Base-by-base conservation (phyloP, 2,113 vertebrate species). In the Chlorodrepanis virens region DNA sequence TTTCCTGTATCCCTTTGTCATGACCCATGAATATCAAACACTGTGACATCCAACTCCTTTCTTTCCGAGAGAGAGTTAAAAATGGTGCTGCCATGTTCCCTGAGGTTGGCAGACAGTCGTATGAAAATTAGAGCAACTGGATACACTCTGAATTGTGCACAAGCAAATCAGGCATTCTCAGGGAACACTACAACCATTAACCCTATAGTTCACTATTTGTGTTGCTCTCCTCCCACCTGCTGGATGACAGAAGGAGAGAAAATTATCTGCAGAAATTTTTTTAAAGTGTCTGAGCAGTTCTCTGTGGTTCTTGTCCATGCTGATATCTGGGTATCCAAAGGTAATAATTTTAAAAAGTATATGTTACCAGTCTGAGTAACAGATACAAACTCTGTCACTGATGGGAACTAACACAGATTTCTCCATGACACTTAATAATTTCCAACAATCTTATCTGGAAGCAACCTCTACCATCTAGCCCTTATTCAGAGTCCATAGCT, bases 161-260 rank as follows among this genome's bases (percentile, higher is more conserved):
- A 76, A 64, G 42, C 20, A 69, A 65, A 74, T 69, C 12, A n/a
- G 70, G n/a, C 2, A 0, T 83, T 56, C 29, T n/a, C 5, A 6
- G 50, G 59, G 39, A 85, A 33, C 23, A 35, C 44, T 29, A 39
- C 33, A 54, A 37, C 23, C 28, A 45, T 29, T 47, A 67, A 65
- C 54, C 45, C 35, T 54, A 1, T 21, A n/a, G 61, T 42, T 70
- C 69, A 61, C 35, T 54, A 52, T 77, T 54, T 35, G 27, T 75
- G 69, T 82, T 90, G 60, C 75, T 91, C 47, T 94, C 40, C 84
- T 82, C 83, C 83, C 77, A 84, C 77, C 65, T 95, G 77, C 86
- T 92, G 89, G 86, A 91, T 86, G 44, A 67, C 13, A 78, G 63
- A 85, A 50, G 86, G 35, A 75, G 47, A 89, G n/a, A 89, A 93